Conservation (phyloP, 2,797 vertebrate species). For the Trematomus bernacchii region DNA sequence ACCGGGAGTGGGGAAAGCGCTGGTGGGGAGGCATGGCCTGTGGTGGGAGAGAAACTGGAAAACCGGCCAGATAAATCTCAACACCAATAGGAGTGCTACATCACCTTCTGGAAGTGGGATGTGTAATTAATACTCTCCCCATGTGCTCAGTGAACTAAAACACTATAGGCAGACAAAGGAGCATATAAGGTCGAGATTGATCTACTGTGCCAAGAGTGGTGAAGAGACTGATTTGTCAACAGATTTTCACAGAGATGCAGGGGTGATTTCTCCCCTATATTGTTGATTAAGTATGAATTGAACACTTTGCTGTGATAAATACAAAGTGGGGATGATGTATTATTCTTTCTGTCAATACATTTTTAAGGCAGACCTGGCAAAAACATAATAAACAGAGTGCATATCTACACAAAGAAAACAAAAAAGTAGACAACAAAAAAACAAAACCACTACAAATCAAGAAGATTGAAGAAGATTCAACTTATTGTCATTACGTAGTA, state of each 20-base stretch:
- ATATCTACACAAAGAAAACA: too few relatives aligned
- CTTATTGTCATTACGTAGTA: too few relatives aligned
- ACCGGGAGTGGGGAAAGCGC: slow-evolving; percentile 41
- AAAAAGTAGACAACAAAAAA: too few relatives aligned
- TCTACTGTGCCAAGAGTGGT: slow-evolving; percentile 12
- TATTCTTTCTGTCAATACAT: not conserved
- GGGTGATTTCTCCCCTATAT: not conserved
- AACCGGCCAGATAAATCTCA: slow-evolving; percentile 51
- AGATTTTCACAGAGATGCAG: slow-evolving; percentile 5
- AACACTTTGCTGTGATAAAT: not conserved
- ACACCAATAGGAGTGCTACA: not conserved
- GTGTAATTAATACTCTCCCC: slow-evolving; percentile 22
- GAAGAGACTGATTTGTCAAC: not conserved
- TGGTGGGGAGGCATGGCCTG: slow-evolving; percentile 56
- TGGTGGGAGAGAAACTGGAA: slow-evolving; percentile 35
- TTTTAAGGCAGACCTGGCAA: too few relatives aligned
- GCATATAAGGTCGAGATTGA: slow-evolving; percentile 39
- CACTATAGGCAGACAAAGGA: slow-evolving; percentile 35
- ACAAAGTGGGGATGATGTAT: not conserved
- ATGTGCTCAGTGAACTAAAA: slow-evolving; percentile 19
- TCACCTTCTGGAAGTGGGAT: slow-evolving; percentile 19
- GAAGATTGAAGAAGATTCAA: too few relatives aligned
- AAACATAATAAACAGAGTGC: too few relatives aligned
- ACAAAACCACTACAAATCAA: too few relatives aligned
- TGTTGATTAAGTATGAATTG: not conserved